Conservation (phyloP, 2,113 vertebrate species). For the Aspiorhynchus laticeps region DNA sequence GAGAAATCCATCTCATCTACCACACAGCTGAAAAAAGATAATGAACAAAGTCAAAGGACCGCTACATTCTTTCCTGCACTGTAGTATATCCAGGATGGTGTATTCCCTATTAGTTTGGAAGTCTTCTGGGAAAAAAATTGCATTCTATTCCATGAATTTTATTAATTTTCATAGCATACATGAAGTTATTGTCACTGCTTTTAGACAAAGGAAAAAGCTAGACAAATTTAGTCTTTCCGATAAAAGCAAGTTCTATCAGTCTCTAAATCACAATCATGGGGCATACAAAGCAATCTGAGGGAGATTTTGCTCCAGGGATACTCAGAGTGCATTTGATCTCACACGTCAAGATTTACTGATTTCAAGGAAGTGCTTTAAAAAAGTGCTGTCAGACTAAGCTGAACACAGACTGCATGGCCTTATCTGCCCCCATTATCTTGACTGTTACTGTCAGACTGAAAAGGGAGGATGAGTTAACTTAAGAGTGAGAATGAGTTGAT, state of each 20-base stretch:
- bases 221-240: conserved; percentile 4
- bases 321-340: conserved; percentile 49
- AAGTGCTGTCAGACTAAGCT: conserved; percentile 58
- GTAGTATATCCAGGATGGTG: background rate
- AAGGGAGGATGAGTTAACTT: conserved; percentile 37
- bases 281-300: background rate
- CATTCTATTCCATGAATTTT: background rate
- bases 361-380: conserved; percentile 52
- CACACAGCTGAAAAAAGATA: conserved; percentile 82
- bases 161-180: background rate
- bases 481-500: conserved; percentile 34
- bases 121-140: background rate
- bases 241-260: conserved; percentile 15
- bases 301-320: conserved; percentile 10
- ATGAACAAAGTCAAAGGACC: conserved; percentile 37
- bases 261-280: background rate
- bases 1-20: conserved; percentile 99
- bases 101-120: background rate
- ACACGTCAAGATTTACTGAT: conserved; percentile 57
- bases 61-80: background rate
- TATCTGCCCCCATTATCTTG: conserved; percentile 61
- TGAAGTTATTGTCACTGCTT: background rate
- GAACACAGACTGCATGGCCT: conserved; percentile 47
- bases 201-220: background rate
- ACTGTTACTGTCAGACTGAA: conserved; percentile 44